Evolutionary conservation across 2,113 vertebrate species (phyloP), one percentile per base, ranked within the genome.

Genomic region (Eudyptes chrysolophus): DNA sequence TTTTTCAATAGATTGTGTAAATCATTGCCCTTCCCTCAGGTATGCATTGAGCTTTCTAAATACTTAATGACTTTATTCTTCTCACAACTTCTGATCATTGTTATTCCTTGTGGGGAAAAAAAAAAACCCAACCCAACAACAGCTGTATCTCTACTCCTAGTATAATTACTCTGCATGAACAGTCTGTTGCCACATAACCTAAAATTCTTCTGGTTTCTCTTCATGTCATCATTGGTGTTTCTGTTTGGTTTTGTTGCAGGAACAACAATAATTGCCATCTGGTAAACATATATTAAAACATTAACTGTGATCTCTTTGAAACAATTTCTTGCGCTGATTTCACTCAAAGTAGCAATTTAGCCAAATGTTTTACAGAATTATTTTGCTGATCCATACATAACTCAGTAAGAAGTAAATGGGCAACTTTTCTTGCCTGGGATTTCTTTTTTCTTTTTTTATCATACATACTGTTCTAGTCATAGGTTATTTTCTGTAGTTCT

Each of bases 191-290:
- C 68, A 40, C 68, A 72, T 85, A 92, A 77, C 75, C 57, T 68
- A 83, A 94, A 92, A 69, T 83, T 90, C 21, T 69, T 71, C 34
- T 83, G 58, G 52, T 90, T 93, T 92, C n/a, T 90, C 61, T 89
- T 58, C 25, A 12, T 80, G 62, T 69, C 13, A 44, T 87, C 32
- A 10, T 58, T 70, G 52, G 32, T 25, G 48, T 81, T 94, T 90
- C 38, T 74, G 42, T 84, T 93, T 78, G 55, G 11, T 82, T 96
- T 90, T 90, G 62, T 86, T 86, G 44, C 0, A 5, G 57, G 44
- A 86, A 92, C 84, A 87, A 34, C 79, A 83, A 10, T 90, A 94
- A 44, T 72, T 88, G 66, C 36, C 71, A 88, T 88, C 75, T 90
- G 88, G 71, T 85, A 84, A 94, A 77, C 54, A 49, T 79, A 36